Base-by-base conservation (phyloP, 2,113 vertebrate species). In the human (Homo sapiens) region DNA sequence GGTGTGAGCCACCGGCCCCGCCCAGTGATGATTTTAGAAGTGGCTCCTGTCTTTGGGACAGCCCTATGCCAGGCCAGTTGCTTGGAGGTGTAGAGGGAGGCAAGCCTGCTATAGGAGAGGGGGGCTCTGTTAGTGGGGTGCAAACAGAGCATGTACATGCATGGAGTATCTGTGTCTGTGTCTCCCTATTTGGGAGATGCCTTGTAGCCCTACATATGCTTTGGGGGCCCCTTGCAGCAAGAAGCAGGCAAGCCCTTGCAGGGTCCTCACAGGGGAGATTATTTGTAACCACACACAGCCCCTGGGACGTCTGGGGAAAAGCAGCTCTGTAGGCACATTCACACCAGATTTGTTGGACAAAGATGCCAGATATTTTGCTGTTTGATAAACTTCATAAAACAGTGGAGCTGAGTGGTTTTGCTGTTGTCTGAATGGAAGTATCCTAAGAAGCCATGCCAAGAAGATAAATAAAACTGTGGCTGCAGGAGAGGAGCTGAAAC, bases 391-490 rank as follows among this genome's bases (percentile, higher is more conserved):
- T 98, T 97, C 97, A 78, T 98, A 97, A 97, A 98, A 97, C 89
- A 94, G 96, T 66, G 81, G 88, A 95, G 94, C 87, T 89, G 97
- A 98, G 96, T 96, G 97, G 93, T 95, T 95, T 82, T 75, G 97
- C 97, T 96, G 96, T 96, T 94, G 97, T 86, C 96, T 90, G 91
- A 94, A 70, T 98, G 73, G 96, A 98, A 96, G 92, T 92, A 50
- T 85, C 90, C 97, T 98, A 98, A 97, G 97, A 98, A 97, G 72
- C 97, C 88, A 89, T 97, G 98, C 97, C 98, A 98, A 98, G 95
- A 97, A 98, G 97, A 98, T 98, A 98, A 98, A 97, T 97, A 97
- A 97, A 96, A 93, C 94, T 32, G 14, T 35, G 84, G 90, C 88
- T 96, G 52, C 81, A 85, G 82, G 95, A 93, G 97, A 90, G 81